Base-by-base conservation (phyloP, 1,140 invertebrate species). In the Elymnias hypermnestra region DNA sequence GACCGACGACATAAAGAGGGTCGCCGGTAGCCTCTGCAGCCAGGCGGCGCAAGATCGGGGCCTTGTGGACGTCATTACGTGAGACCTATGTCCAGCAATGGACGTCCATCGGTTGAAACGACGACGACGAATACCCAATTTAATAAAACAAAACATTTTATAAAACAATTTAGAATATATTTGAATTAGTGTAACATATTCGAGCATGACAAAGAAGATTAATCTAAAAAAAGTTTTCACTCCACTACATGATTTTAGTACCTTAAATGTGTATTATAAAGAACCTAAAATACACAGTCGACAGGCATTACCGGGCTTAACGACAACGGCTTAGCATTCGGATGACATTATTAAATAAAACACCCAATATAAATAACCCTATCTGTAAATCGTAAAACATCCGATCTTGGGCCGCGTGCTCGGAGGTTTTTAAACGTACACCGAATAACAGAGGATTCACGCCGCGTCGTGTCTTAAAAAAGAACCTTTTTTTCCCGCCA, bases 341-440 rank as follows among this genome's bases (percentile, higher is more conserved):
- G 46, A 53, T 53, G 72, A 69, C 61, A 66, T 68, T 72, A 72
- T 72, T 67, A 72, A 78, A 73, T 68, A 69, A 72, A 63, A 67
- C 57, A 51, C 46, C 38, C 40, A 44, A 57, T 63, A 75, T 73
- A 73, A 75, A 75, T 69, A 73, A 73, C 63, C 46, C 50, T 66
- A 73, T 75, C 65, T 61, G 54, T 51, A 35, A 57, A 55, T 58
- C 63, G 59, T 78, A 72, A 72, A 72, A 68, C 54, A 63, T 45
- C 54, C 58, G 63, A 69, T 65, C 73, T 64, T 47, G 59, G 46
- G 53, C 54, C 61, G 58, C 61, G 57, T 53, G 48, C 45, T 7
- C 44, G 33, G 41, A 29, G 51, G 6, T 63, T 67, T 67, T 53
- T 60, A 57, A 59, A 53, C 36, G 35, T 13, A 29, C 26, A 29